These are phyloP conservation scores for Thyatira batis DNA, from an alignment of 2,888 invertebrate genomes.

Conservation along the genomic window DNA sequence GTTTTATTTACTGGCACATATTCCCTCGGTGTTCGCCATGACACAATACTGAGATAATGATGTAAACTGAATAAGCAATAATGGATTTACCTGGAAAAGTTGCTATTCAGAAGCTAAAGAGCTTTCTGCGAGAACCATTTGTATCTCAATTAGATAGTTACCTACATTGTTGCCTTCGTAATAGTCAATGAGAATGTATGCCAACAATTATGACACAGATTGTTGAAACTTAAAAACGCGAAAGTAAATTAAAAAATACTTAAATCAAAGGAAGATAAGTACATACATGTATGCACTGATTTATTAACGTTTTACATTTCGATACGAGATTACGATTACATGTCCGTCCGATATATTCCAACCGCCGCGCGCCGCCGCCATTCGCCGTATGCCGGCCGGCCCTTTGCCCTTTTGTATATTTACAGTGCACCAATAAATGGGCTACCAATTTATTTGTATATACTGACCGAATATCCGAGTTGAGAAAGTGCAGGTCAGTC, in stretches of 20 bases:
- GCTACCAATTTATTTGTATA: background rate
- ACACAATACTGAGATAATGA: background rate
- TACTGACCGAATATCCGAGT: background rate
- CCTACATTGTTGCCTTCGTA: no score
- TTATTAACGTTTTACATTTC: background rate
- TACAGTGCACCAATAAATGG: background rate
- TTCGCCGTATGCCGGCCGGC: no score
- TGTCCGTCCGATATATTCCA: background rate
- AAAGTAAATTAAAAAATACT: background rate
- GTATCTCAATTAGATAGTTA: background rate
- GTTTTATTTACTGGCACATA: slow-evolving; percentile 41
- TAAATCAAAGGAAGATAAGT: background rate
- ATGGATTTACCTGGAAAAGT: background rate
- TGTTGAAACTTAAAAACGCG: background rate
- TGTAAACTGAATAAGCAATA: background rate
- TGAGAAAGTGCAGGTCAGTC: slow-evolving; percentile 28
- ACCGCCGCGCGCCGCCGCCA: no score
- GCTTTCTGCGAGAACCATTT: background rate
- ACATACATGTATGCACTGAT: background rate
- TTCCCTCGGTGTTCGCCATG: slow-evolving; percentile 10
- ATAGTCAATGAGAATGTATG: background rate
- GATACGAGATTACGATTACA: background rate
- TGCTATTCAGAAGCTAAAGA: no score
- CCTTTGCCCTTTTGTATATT: background rate
- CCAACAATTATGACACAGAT: background rate